Evolutionary conservation across 2,888 invertebrate genomes (phyloP).

Genomic region (Tholera decimalis): DNA sequence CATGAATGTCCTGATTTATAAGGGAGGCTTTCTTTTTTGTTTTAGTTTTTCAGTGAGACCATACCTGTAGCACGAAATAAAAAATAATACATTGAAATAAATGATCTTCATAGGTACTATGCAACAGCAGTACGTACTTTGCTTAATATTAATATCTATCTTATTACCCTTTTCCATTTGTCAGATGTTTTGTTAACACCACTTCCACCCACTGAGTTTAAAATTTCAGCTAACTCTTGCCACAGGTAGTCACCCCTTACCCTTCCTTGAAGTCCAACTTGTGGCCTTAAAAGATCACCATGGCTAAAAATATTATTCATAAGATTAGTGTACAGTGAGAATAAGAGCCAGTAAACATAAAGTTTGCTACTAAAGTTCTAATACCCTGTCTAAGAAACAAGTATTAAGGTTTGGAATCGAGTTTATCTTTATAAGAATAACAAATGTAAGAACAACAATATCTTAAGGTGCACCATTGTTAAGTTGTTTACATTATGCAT

Average conservation of each 20-base stretch:
- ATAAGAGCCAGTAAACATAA: background rate
- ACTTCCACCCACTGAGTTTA: constrained; percentile 2
- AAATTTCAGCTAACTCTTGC: background rate
- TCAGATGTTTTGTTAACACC: constrained; percentile 3
- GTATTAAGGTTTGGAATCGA: background rate
- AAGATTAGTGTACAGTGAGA: too few species aligned
- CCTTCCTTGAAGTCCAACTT: too few species aligned
- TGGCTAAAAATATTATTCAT: too few species aligned
- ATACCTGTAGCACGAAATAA: constrained; percentile 2
- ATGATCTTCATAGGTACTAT: background rate
- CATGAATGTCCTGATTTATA: too few species aligned
- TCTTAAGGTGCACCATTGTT: background rate
- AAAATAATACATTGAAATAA: background rate
- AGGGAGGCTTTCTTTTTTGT: too few species aligned
- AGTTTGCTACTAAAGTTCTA: constrained; percentile 2
- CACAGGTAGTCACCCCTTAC: background rate
- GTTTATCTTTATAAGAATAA: background rate
- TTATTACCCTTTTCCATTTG: constrained; percentile 7
- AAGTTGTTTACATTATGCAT: constrained; percentile 6
- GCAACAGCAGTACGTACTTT: background rate
- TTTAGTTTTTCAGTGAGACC: constrained; percentile 1
- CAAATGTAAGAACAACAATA: constrained; percentile 2
- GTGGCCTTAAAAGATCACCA: too few species aligned
- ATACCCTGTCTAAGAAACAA: background rate
- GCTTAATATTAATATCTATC: background rate